phyloP scores from a whole-genome alignment of 2,113 vertebrate genomes.

The Nothoprocta perdicaria region DNA sequence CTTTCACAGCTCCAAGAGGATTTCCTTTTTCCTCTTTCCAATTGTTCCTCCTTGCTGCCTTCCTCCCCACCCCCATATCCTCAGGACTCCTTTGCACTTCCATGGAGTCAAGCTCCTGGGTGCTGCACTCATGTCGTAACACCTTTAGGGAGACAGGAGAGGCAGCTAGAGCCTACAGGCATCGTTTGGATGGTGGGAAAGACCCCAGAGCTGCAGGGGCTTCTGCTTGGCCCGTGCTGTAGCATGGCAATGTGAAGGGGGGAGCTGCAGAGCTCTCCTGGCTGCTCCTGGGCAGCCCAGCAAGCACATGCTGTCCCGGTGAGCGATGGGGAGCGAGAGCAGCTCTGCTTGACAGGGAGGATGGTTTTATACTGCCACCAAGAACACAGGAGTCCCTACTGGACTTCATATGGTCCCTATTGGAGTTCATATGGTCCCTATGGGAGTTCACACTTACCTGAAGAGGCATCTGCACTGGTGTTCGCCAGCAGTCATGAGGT shows the following conservation, averaged over 20 bases:
- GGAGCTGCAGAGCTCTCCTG: background rate
- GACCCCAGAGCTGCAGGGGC: accelerated
- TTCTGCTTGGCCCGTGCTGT: background rate
- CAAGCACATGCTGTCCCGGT: background rate
- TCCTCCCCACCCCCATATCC: constrained; percentile 27
- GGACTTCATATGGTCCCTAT: no score
- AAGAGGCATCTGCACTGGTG: background rate
- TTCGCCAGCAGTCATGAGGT: background rate
- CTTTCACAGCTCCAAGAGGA: constrained; percentile 66
- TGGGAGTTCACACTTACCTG: background rate
- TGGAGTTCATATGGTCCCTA: no score
- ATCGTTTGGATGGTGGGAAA: background rate
- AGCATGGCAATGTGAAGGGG: accelerated
- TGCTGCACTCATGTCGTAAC: accelerated
- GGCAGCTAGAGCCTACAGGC: background rate
- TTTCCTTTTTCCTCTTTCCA: constrained; percentile 73
- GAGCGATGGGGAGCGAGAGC: background rate
- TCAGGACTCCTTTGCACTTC: constrained; percentile 46
- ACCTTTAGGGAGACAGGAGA: accelerated
- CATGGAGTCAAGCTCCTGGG: background rate
- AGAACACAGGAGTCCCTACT: background rate
- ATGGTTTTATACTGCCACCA: background rate
- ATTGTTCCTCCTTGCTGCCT: constrained; percentile 62
- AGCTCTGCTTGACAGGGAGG: background rate
- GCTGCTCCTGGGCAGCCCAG: background rate